Base-by-base conservation (phyloP, 2,113 vertebrate species). In the human region DNA sequence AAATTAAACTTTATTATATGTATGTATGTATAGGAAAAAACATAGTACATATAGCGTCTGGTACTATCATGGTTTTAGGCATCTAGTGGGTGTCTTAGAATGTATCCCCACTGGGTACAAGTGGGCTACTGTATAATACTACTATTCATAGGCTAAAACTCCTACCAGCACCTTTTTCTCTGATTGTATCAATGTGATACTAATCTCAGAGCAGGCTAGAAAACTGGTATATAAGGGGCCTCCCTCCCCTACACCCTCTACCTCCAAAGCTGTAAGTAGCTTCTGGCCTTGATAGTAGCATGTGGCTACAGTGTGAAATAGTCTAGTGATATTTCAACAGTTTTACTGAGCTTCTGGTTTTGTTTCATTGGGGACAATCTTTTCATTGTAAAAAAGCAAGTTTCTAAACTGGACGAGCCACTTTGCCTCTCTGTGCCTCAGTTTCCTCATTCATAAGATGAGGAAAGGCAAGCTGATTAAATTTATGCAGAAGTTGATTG, bases 121-220 rank as follows among this genome's bases (percentile, higher is more conserved):
- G 5, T 27, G 8, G n/a, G 25, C 18, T 4, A 16, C 25, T 32
- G 25, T 11, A 6, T 18, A 32, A 3, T 78, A 78, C 14, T 48
- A 27, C 38, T 48, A n/a, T n/a, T 90, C 27, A 9, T 7, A 40
- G 97, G 30, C 38, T 97, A 92, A 96, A 94, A 95, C 95, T 94
- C 89, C 70, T 35, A 50, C 72, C 92, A 32, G 5, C 70, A 87
- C 55, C 57, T 96, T 97, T 97, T 73, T 57, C 97, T 57, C 52
- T 94, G 30, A 80, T 96, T 72, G n/a, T 27, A 66, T 6, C 57
- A 68, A 30, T 25, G 7, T 6, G 38, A 73, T 25, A 25, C 73
- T 73, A 52, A 92, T 66, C 48, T 76, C 23, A 48, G 30, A 52
- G 18, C 35, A 48, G 75, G 27, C 76, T 68, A 32, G 76, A 73